A percentile compares a stretch with the other conserved stretches of the same genome.
phyloP scores from a whole-genome alignment of 23 tunicate genomes.

The Trididemnum clinides region DNA sequence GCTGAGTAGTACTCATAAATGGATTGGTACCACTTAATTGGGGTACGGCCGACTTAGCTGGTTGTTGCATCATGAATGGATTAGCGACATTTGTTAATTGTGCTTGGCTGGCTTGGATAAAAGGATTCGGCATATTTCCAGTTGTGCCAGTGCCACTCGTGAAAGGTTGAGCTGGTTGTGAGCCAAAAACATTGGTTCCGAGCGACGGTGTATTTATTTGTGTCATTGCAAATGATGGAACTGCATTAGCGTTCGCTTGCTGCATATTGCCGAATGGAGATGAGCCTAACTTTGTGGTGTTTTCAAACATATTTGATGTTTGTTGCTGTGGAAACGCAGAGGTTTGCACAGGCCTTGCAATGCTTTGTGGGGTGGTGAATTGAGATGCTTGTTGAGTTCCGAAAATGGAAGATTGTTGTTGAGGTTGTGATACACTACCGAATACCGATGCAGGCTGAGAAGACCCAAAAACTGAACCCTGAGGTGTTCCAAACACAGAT shows the following conservation, averaged over 20 bases:
- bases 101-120: conserved; percentile 20
- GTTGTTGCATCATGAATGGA: conserved; percentile 62
- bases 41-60: neutral
- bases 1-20: conserved; percentile 22
- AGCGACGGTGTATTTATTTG: neutral
- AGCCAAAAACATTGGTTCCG: neutral
- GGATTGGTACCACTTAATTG: conserved; percentile 53
- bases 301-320: neutral
- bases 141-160: neutral
- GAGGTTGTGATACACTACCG: neutral
- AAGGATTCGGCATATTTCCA: conserved; percentile 31
- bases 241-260: neutral
- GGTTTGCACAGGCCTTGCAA: neutral
- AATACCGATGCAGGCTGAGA: neutral
- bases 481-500: conserved; percentile 32
- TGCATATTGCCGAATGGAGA: conserved; percentile 34
- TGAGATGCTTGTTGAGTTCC: conserved; percentile 13
- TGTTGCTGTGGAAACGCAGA: conserved; percentile 10
- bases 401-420: conserved; percentile 18
- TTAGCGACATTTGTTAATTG: neutral
- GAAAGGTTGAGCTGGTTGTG: neutral
- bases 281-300: conserved; percentile 1
- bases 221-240: neutral
- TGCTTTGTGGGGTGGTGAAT: neutral
- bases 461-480: neutral